Base-by-base conservation (phyloP, 1,140 invertebrate species). In the Drosophila kanapiae region DNA sequence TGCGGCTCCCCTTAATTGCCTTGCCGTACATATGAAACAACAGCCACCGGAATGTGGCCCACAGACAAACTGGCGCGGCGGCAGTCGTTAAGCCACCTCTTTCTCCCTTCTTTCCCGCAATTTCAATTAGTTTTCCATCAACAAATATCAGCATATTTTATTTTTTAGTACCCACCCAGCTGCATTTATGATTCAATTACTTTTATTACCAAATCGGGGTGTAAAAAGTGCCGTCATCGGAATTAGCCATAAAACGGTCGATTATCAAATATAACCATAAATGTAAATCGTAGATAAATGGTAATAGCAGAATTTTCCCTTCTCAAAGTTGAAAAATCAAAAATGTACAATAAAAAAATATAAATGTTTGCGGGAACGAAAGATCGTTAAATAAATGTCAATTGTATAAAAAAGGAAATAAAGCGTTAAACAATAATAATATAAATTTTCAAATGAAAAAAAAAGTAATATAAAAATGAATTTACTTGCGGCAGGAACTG, bases 141-240 rank as follows among this genome's bases (percentile, higher is more conserved):
- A 38, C 56, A 61, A 63, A 42, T 29, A 64, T 54, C 47, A 81
- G 64, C 59, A 80, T 45, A 64, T 57, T 61, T 69, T 42, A 70
- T 67, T 67, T 68, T 38, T 48, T 76, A 58, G 42, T 40, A n/a
- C 23, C 58, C 51, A 38, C 23, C 23, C 8, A 57, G 45, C 65
- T 83, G 81, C 71, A 80, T 84, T 84, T 84, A 84, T 79, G 78
- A 79, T 86, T 63, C 75, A 72, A 78, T 83, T 83, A 83, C 61
- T 78, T 78, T 82, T 82, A 75, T 75, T 49, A 18, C 37, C 58
- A 68, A 58, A 49, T 48, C 58, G 60, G 49, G 35, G 58, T 75
- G 71, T 75, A 65, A 69, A 75, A 69, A 64, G 51, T 29, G 67
- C 43, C 65, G 71, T 58, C 76, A 47, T 51, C 75, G 47, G 68